Conservation (phyloP, 1,140 invertebrate species). For the Araneus ventricosus region DNA sequence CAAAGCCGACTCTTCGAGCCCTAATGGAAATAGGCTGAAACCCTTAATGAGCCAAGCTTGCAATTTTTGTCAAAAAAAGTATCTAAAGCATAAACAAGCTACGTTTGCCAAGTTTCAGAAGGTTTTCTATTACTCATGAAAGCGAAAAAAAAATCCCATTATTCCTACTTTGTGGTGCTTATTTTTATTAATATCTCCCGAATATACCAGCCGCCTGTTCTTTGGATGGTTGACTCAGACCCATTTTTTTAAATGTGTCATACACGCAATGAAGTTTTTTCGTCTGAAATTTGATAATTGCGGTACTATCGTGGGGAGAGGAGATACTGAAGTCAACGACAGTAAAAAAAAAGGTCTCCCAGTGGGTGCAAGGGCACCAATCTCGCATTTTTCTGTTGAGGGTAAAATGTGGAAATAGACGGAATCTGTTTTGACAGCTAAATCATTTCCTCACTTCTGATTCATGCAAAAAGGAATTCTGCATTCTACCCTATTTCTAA, state of each 20-base stretch:
- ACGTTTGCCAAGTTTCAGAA: not conserved
- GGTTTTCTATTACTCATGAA: not conserved
- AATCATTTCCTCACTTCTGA: no score
- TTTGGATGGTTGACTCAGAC: not conserved
- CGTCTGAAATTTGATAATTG: slow-evolving; percentile 7
- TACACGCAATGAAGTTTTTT: not conserved
- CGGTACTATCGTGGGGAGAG: not conserved
- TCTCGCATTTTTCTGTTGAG: no score
- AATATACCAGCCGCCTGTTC: not conserved
- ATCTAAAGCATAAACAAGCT: not conserved
- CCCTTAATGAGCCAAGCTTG: not conserved
- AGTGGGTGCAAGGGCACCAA: no score
- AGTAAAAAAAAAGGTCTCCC: not conserved
- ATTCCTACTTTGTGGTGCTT: not conserved
- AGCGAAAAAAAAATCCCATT: not conserved
- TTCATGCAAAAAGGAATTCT: no score
- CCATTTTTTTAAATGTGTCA: not conserved
- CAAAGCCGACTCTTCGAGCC: not conserved
- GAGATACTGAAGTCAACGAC: not conserved
- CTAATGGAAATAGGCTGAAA: not conserved
- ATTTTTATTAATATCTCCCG: slow-evolving; percentile 20
- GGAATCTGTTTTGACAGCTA: no score
- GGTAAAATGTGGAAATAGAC: no score
- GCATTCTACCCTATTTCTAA: no score
- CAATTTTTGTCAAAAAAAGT: not conserved